These are phyloP conservation scores for Leptinotarsa lineolata DNA, from an alignment of 1,140 invertebrate species.

Conservation along the genomic window DNA sequence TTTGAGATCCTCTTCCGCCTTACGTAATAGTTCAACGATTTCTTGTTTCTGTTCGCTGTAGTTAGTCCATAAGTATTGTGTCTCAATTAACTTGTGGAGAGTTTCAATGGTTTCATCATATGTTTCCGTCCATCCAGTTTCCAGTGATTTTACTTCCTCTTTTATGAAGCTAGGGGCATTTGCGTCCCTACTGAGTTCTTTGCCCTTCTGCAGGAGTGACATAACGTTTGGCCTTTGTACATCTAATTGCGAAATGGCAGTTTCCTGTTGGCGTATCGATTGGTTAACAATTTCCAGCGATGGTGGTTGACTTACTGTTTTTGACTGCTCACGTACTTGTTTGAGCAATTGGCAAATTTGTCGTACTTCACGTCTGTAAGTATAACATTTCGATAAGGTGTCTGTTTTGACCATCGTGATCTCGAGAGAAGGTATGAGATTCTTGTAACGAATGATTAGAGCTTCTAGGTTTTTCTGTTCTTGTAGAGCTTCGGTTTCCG, in stretches of 20 bases:
- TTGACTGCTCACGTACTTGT: conserved; percentile 74
- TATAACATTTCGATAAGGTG: conserved; percentile 89
- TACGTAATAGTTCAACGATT: conserved; percentile 76
- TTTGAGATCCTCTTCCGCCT: conserved; percentile 80
- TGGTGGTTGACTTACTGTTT: conserved; percentile 66
- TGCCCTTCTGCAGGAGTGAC: conserved; percentile 87
- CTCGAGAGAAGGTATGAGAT: conserved; percentile 88
- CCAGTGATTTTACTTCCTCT: conserved; percentile 80
- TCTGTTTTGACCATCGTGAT: conserved; percentile 91
- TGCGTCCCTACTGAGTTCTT: conserved; percentile 82
- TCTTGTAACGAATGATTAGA: conserved; percentile 84
- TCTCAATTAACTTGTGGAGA: conserved; percentile 78
- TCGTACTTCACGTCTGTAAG: conserved; percentile 84
- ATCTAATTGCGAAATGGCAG: conserved; percentile 79
- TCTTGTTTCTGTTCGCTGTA: conserved; percentile 86
- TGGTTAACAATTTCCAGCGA: conserved; percentile 75
- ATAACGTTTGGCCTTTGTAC: conserved; percentile 84
- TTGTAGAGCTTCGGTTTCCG: conserved; percentile 74
- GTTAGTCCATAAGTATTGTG: conserved; percentile 83
- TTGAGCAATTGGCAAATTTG: conserved; percentile 78
- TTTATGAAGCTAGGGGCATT: conserved; percentile 85
- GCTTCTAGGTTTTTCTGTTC: conserved; percentile 82
- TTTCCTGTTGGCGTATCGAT: conserved; percentile 78
- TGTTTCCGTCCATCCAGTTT: conserved; percentile 85
- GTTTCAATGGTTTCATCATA: conserved; percentile 84